Percentiles rank a stretch among this genome's conserved stretches.
Conservation (phyloP, 2,113 vertebrate genomes). For the Bambusicola thoracicus region DNA sequence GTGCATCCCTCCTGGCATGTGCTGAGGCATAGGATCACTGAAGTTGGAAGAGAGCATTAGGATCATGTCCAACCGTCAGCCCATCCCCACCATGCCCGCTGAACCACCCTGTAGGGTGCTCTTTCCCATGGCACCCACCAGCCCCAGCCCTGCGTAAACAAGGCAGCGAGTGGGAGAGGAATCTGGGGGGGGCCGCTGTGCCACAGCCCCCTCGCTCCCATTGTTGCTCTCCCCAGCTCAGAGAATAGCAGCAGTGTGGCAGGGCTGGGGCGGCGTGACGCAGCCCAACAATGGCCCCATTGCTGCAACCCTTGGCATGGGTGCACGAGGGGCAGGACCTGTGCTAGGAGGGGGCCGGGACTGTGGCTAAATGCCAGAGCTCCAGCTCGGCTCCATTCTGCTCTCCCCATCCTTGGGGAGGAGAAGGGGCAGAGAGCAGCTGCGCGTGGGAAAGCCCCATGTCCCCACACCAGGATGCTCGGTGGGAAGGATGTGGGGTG, state of each 20-base stretch:
- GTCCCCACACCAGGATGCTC: not conserved
- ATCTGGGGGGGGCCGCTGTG: slow-evolving; percentile 41
- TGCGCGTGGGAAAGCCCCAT: not conserved
- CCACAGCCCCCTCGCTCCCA: not conserved
- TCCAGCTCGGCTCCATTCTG: not conserved
- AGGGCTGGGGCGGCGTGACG: slow-evolving; percentile 67
- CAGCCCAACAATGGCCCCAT: slow-evolving; percentile 85
- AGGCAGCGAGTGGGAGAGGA: slow-evolving; percentile 73
- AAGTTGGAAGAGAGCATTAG: not conserved
- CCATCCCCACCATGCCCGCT: too few species aligned
- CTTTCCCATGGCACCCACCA: fast-evolving
- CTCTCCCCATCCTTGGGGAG: not conserved
- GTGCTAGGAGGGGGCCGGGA: not conserved
- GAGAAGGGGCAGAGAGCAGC: not conserved
- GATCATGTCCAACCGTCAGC: too few species aligned
- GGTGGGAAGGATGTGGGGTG: not conserved
- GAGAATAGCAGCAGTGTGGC: slow-evolving; percentile 82
- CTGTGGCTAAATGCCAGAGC: slow-evolving; percentile 57
- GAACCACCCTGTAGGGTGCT: not conserved
- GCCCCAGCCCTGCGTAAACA: not conserved
- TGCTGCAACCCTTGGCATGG: slow-evolving; percentile 74
- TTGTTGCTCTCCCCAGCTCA: not conserved
- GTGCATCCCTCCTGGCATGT: fast-evolving
- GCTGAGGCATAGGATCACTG: too few species aligned
- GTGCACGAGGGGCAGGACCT: slow-evolving; percentile 77